These are phyloP conservation scores for Pantherophis guttatus DNA, from an alignment of 2,113 vertebrate species.

Conservation along the genomic window DNA sequence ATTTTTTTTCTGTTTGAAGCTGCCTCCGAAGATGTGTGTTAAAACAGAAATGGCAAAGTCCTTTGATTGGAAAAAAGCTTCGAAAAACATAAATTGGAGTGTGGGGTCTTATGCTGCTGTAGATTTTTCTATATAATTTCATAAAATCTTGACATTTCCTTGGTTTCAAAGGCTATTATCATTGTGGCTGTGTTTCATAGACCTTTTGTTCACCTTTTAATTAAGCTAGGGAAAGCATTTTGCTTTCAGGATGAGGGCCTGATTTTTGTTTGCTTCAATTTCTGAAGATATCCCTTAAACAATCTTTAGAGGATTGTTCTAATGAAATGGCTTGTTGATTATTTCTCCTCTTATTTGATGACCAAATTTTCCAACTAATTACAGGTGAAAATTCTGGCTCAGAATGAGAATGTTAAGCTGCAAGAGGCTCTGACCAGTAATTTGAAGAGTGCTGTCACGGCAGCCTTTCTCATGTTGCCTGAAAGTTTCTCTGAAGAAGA, in stretches of 20 bases:
- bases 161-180: background rate
- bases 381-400: conserved; percentile 88
- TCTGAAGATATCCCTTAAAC: background rate
- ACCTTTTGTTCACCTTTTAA: background rate
- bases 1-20: background rate
- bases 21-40: background rate
- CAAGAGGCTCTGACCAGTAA: conserved; percentile 81
- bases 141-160: background rate
- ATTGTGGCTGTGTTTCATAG: background rate
- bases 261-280: background rate
- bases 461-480: conserved; percentile 92
- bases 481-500: conserved; percentile 94
- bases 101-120: background rate
- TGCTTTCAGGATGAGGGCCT: background rate
- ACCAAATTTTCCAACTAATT: conserved; percentile 22
- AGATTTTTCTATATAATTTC: background rate
- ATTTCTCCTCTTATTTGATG: background rate
- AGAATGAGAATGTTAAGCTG: conserved; percentile 80
- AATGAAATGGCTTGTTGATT: background rate
- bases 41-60: background rate
- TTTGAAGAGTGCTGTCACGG: conserved; percentile 86
- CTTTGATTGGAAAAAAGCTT: background rate
- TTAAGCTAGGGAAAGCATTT: background rate
- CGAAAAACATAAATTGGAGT: background rate
- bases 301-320: background rate